Evolutionary conservation across 1,140 invertebrate species (phyloP).

Genomic region (Trichonephila clavipes): DNA sequence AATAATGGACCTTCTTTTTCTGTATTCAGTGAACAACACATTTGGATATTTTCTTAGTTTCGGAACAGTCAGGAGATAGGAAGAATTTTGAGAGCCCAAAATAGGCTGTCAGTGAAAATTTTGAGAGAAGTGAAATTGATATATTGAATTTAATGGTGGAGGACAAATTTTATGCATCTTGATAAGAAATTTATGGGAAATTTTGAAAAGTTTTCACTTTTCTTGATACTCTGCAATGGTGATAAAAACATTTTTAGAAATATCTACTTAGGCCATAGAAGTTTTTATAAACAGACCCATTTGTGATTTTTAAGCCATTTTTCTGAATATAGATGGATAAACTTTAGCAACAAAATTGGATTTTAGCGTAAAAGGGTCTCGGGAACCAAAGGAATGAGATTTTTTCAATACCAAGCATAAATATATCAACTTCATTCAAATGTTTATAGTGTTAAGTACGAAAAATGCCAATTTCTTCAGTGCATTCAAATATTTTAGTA

Average conservation of each 20-base stretch:
- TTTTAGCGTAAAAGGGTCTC: no score
- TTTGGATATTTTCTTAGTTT: slow-evolving; percentile 20
- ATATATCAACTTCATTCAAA: no score
- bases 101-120: not conserved
- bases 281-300: not conserved
- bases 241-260: not conserved
- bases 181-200: slow-evolving; percentile 22
- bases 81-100: not conserved
- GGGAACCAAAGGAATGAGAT: no score
- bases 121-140: not conserved
- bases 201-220: not conserved
- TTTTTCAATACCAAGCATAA: no score
- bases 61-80: not conserved
- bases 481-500: no score
- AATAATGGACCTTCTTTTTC: slow-evolving; percentile 52
- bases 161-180: not conserved
- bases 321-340: not conserved
- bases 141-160: slow-evolving; percentile 49
- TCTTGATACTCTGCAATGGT: not conserved
- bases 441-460: no score
- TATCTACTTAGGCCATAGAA: not conserved
- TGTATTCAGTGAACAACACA: not conserved
- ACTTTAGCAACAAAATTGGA: no score
- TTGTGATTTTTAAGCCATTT: not conserved
- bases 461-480: no score